Evolutionary conservation across 2,797 vertebrate genomes (phyloP), one percentile per base, ranked within the genome.

Genomic region (Ficedula albicollis): DNA sequence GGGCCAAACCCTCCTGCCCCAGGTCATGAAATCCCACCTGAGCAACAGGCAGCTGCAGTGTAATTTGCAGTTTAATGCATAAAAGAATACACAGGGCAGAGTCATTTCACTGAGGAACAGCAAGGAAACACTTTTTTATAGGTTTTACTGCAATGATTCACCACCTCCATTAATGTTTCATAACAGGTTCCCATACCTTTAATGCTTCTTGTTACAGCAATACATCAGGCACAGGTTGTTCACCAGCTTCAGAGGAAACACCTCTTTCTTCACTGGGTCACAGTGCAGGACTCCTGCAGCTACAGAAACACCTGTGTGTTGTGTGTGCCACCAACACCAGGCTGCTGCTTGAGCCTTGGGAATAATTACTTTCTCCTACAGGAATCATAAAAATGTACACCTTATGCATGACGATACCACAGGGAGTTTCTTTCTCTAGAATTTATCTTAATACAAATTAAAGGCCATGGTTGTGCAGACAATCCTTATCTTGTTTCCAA

Each of bases 121-220:
- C 6, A 10, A 55, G 23, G 32, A 36, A 13, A 15, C 0, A 4
- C 3, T 6, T 9, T 10, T 43, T 52, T 5, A 52, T 52, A 34
- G 48, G 2, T 14, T 67, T 54, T 62, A 39, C 63, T 5, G 6
- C 16, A 34, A 34, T 3, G 1, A 43, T 43, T 48, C 36, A 32
- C 21, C 66, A 23, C 23, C 32, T 21, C 8, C 51, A 14, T 55
- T 62, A 25, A 44, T 3, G 20, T 58, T 58, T 44, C 43, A 0
- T 34, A 64, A 68, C 0, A 0, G 17, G 19, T 23, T 77, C 32
- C 29, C 0, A 3, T 3, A 64, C 0, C 1, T 34, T n/a, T 15
- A 38, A 19, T 3, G 20, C 3, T n/a, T 30, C 67, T 32, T 39
- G 15, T 60, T 30, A 39, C 0, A 0, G 38, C 63, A 66, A 27